Evolutionary conservation across 64 coral and sea anemone genomes (phyloP).

Genomic region (Platygyra sinensis): DNA sequence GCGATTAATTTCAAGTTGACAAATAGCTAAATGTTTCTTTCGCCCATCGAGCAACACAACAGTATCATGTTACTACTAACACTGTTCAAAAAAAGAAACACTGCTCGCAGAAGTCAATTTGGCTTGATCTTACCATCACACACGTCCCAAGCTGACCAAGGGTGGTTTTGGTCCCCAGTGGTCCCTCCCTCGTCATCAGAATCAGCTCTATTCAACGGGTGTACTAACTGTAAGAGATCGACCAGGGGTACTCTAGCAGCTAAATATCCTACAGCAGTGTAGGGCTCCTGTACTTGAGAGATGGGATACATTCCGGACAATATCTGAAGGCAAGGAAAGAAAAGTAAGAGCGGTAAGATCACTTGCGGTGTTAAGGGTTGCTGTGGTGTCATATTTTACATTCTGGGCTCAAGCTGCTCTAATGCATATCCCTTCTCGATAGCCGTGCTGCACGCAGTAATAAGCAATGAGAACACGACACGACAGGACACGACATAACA

Average conservation of each 20-base stretch:
- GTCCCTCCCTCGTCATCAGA: slow-evolving; percentile 23
- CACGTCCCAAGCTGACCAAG: slow-evolving; percentile 82
- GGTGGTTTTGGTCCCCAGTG: not conserved
- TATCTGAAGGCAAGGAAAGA: slow-evolving; percentile 34
- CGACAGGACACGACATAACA: too few species aligned
- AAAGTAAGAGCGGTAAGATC: not conserved
- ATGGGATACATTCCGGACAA: slow-evolving; percentile 71
- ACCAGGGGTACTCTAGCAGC: slow-evolving; percentile 53
- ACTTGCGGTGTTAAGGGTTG: not conserved
- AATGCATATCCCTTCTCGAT: too few species aligned
- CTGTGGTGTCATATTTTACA: too few species aligned
- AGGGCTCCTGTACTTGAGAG: slow-evolving; percentile 75
- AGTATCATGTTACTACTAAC: too few species aligned
- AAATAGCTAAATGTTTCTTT: too few species aligned
- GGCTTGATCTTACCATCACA: slow-evolving; percentile 58
- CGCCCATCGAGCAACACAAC: too few species aligned
- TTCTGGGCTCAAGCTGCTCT: too few species aligned
- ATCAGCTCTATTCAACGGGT: slow-evolving; percentile 30
- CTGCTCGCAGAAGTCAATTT: too few species aligned
- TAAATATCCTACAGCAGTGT: slow-evolving; percentile 60
- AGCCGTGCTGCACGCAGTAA: too few species aligned
- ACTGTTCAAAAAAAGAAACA: too few species aligned
- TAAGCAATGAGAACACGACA: too few species aligned
- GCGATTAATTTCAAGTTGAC: too few species aligned
- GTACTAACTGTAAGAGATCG: slow-evolving; percentile 54